Evolutionary conservation across 2,113 vertebrate species (phyloP), one percentile per base, ranked within the genome.

Genomic region (Xiphophorus maculatus): DNA sequence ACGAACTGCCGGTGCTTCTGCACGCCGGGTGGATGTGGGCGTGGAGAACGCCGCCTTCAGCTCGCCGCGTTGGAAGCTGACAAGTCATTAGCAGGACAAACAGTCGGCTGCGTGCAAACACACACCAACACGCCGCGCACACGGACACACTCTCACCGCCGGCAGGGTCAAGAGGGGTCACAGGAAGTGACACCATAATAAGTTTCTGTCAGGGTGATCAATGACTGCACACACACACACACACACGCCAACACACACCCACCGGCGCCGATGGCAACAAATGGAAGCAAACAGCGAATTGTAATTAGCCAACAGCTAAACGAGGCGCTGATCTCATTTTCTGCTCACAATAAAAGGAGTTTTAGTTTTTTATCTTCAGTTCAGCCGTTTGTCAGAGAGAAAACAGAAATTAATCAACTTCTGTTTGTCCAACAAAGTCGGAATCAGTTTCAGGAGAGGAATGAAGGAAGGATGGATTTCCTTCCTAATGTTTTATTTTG

Each of bases 121-220:
- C 17, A 71, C 54, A 76, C 30, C 60, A 66, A 32, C 37, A 29
- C n/a, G 2, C 48, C 22, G 19, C 75, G 28, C 70, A 64, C 82
- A 80, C 60, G 76, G 61, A 85, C 82, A 85, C 80, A 88, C 65
- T 81, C 70, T 62, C 62, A 70, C 73, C 58, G n/a, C 69, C 80
- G 67, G 63, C 15, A 1, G 79, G 87, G 89, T 91, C 84, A 90
- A 87, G 40, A 61, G 65, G 66, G 87, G 82, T 88, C 85, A 67
- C 30, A 15, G 2, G 66, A 79, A 79, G 77, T 84, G 84, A 87
- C 87, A 89, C 88, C 22, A 40, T 88, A 89, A 90, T 89, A 90
- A 89, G 89, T 91, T 88, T 91, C 58, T 89, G 90, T 90, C 90
- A 89, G 82, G 73, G 84, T 91, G 90, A 90, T 90, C 90, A 90